Evolutionary conservation across 2,888 invertebrate species (phyloP).

Genomic region (Cantharis nigra): DNA sequence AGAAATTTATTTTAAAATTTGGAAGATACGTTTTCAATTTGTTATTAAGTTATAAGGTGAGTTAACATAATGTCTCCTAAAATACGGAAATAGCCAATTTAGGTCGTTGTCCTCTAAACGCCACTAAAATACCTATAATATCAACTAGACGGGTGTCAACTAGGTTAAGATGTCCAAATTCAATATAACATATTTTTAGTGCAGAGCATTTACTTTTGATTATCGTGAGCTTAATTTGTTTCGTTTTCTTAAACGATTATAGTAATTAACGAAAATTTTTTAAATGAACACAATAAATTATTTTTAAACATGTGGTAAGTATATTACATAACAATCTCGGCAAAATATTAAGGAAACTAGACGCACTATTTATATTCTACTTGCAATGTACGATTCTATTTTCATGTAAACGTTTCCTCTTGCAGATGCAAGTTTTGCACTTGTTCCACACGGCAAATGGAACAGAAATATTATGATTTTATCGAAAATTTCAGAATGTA

Average conservation of each 20-base stretch:
- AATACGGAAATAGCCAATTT: conserved; percentile 41
- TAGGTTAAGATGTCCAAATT: conserved; percentile 25
- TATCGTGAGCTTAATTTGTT: neutral
- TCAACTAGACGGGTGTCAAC: conserved; percentile 26
- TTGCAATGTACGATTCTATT: neutral
- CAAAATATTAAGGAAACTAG: neutral
- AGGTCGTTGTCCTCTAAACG: conserved; percentile 32
- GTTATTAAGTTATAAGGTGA: neutral
- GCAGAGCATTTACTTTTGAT: neutral
- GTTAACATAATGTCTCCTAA: conserved; percentile 10
- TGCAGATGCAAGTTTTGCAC: neutral
- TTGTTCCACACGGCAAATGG: neutral
- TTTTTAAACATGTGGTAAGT: neutral
- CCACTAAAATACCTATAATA: conserved; percentile 10
- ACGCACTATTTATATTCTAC: neutral
- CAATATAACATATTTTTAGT: neutral
- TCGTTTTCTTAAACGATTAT: neutral
- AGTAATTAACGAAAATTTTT: neutral
- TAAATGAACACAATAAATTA: neutral
- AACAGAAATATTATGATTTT: neutral
- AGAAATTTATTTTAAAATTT: neutral
- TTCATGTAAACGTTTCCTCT: neutral
- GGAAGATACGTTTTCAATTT: conserved; percentile 1
- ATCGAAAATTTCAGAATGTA: neutral
- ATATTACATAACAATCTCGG: neutral